phyloP scores from a whole-genome alignment of 2,797 vertebrate species.

The Scolopax bukidnonensis region DNA sequence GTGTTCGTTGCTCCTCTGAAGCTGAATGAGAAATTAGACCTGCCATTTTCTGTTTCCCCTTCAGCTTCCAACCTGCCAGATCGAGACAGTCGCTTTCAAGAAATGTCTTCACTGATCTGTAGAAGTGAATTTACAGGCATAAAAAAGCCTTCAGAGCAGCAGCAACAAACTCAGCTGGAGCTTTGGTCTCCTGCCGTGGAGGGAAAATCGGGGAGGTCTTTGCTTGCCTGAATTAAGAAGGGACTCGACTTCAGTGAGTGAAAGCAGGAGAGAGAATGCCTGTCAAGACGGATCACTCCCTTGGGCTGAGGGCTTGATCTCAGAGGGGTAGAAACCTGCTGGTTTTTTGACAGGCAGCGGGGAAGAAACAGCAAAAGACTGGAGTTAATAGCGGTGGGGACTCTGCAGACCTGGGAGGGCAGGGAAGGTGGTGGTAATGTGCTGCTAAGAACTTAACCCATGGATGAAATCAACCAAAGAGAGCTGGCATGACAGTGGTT shows the following conservation, averaged over 20 bases:
- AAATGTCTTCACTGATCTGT: not conserved
- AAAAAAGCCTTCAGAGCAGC: slow-evolving; percentile 16
- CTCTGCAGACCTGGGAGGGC: not conserved
- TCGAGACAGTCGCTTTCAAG: slow-evolving; percentile 8
- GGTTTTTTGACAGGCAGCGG: not conserved
- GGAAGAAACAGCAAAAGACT: not conserved
- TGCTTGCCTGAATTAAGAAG: not conserved
- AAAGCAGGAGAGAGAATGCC: not conserved
- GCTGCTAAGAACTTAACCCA: not conserved
- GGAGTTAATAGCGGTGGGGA: not conserved
- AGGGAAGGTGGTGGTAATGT: not conserved
- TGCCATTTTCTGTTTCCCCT: not conserved
- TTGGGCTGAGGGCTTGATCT: not conserved
- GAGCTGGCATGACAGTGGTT: not conserved
- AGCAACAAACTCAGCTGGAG: slow-evolving; percentile 33
- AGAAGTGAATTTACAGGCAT: slow-evolving; percentile 14
- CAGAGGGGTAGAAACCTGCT: not conserved
- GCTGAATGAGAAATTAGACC: slow-evolving; percentile 20
- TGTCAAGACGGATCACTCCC: not conserved
- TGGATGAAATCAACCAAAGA: not conserved
- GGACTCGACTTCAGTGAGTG: not conserved
- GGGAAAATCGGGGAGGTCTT: slow-evolving; percentile 14
- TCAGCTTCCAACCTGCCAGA: slow-evolving; percentile 52
- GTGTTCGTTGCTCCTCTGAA: not conserved
- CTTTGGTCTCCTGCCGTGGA: slow-evolving; percentile 21